These are phyloP conservation scores for Amblyopsis hoosieri DNA, from an alignment of 2,797 vertebrate species.

Conservation along the genomic window DNA sequence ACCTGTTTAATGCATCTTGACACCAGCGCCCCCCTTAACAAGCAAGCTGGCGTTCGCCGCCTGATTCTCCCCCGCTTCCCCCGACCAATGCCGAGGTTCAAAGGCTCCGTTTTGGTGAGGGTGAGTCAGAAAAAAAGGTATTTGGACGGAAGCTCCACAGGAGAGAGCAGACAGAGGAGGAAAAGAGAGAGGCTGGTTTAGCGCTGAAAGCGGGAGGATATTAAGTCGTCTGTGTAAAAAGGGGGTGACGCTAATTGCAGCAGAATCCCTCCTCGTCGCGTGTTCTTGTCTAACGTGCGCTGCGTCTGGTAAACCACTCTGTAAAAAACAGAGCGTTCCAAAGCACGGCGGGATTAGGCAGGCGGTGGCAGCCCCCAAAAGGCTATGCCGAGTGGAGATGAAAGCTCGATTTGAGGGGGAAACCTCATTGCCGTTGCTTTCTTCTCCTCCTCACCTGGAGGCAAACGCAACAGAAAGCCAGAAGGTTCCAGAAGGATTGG, in stretches of 20 bases:
- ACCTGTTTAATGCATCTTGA: slow-evolving; percentile 65
- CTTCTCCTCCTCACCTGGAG: slow-evolving; percentile 51
- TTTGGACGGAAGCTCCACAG: slow-evolving; percentile 31
- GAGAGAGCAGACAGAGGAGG: slow-evolving; percentile 23
- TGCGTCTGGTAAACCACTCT: slow-evolving; percentile 56
- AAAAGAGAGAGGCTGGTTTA: slow-evolving; percentile 9
- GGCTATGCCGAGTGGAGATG: slow-evolving; percentile 56
- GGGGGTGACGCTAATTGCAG: slow-evolving; percentile 67
- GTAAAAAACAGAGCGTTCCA: slow-evolving; percentile 28
- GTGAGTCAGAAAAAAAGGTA: slow-evolving; percentile 35
- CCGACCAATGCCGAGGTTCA: slow-evolving; percentile 50
- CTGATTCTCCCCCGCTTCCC: slow-evolving; percentile 37
- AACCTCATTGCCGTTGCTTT: slow-evolving; percentile 51
- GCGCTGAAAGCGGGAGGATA: slow-evolving; percentile 47
- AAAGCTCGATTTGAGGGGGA: slow-evolving; percentile 49
- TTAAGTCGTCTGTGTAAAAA: slow-evolving; percentile 51
- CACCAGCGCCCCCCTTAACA: slow-evolving; percentile 55
- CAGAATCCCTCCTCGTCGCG: slow-evolving; percentile 33
- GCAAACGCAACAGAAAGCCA: slow-evolving; percentile 39
- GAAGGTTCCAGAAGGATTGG: too few species aligned
- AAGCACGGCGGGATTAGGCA: slow-evolving; percentile 68
- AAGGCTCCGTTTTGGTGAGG: slow-evolving; percentile 50
- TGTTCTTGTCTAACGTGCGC: slow-evolving; percentile 23
- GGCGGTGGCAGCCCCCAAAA: slow-evolving; percentile 38
- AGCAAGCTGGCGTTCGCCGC: slow-evolving; percentile 21